Evolutionary conservation across 2,888 invertebrate genomes (phyloP), one percentile per base, ranked within the genome.

Genomic region (Hydrotaea diabolus): DNA sequence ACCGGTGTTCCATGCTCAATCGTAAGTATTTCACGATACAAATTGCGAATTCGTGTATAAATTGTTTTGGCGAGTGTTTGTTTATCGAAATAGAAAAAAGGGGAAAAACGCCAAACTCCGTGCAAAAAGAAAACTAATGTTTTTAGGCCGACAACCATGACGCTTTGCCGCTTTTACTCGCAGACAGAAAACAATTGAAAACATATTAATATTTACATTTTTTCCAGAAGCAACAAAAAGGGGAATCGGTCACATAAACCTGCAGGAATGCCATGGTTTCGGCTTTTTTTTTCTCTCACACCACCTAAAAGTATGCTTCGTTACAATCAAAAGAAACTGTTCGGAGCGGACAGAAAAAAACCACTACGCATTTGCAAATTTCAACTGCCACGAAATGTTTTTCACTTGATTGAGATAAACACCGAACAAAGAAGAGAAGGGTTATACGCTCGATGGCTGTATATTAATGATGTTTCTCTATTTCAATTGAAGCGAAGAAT

Each of bases 381-480:
- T 15, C 5, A 23, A 0, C 23, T 26, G 4, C 26, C 21, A 23
- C 15, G 59, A 59, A 13, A 15, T 59, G 15, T 59, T 3, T 26
- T 15, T 15, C 3, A 26, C 15, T 59, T n/a, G 49, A 49, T n/a
- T n/a, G n/a, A n/a, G n/a, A n/a, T n/a, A 49, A n/a, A n/a, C 3
- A n/a, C 31, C 2, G n/a, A 49, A 49, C 2, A 26, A 26, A 15
- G 55, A 19, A 17, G 39, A 19, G 43, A 36, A 39, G 66, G 31
- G 39, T 39, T 39, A 11, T n/a, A n/a, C n/a, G n/a, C n/a, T n/a
- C n/a, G n/a, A n/a, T n/a, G n/a, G n/a, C n/a, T 43, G 23, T 23
- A 69, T 69, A 19, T 69, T 69, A 69, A 69, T 69, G 69, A 69
- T 69, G 69, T 43, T 69, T 69, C 15, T 69, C 23, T 66, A 66